A percentile compares a stretch with the other conserved stretches of the same genome.
These are phyloP conservation scores for Hemicentrotus pulcherrimus DNA, from an alignment of 35 echinoderm and acorn worm genomes.

Conservation along the genomic window DNA sequence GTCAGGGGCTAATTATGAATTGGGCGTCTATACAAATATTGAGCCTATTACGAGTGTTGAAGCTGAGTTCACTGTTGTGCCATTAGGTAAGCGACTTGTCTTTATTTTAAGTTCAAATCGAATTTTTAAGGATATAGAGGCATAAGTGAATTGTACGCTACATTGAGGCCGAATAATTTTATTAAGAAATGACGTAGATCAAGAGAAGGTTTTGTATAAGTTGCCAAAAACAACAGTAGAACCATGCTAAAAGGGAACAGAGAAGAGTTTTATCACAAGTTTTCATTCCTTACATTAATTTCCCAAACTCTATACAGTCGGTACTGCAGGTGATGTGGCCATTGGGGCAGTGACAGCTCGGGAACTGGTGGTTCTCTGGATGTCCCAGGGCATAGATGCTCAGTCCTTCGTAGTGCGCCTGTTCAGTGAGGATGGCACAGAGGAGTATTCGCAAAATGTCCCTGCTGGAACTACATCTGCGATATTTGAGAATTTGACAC, in stretches of 20 bases:
- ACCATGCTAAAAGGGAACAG: background rate
- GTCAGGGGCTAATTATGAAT: background rate
- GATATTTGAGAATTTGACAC: conserved; percentile 20
- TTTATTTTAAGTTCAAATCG: background rate
- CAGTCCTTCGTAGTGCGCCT: background rate
- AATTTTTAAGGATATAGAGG: background rate
- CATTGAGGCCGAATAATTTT: background rate
- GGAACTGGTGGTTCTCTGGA: conserved; percentile 32
- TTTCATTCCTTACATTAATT: background rate
- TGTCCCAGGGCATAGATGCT: background rate
- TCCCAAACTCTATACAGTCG: background rate
- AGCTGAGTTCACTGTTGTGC: background rate
- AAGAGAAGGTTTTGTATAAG: background rate
- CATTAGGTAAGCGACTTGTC: background rate
- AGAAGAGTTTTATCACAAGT: background rate
- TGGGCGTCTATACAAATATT: background rate
- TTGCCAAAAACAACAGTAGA: background rate
- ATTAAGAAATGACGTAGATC: background rate
- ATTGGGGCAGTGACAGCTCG: conserved; percentile 25
- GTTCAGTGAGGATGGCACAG: conserved; percentile 18
- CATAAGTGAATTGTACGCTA: background rate
- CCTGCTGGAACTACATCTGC: background rate
- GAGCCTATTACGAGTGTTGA: background rate
- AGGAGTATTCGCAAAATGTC: background rate
- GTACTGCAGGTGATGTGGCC: background rate